A percentile compares a stretch with the other conserved stretches of the same genome.
Conservation (phyloP, 2,888 invertebrate species). For the Graphium colonna region DNA sequence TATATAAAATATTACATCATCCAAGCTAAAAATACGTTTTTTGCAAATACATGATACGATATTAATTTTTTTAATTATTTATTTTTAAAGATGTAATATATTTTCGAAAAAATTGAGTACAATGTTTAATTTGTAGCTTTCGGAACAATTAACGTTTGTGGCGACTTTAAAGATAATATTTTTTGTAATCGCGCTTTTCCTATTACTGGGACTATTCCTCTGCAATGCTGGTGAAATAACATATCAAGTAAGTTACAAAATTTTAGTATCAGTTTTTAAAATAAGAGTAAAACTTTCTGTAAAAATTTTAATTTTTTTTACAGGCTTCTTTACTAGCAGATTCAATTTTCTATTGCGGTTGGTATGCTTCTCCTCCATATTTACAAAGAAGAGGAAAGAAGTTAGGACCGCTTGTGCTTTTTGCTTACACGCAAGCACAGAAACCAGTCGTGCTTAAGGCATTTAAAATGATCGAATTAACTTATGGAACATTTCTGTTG, state of each 20-base stretch:
- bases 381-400: conserved; percentile 38
- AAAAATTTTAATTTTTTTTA: neutral
- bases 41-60: no score
- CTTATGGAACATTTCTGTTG: conserved; percentile 57
- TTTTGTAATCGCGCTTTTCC: conserved; percentile 57
- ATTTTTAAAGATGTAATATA: no score
- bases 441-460: conserved; percentile 67
- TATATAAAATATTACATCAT: no score
- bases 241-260: conserved; percentile 60
- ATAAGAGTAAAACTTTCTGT: no score
- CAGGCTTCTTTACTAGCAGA: conserved; percentile 62
- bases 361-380: conserved; percentile 47
- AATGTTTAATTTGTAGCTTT: conserved; percentile 53
- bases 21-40: no score
- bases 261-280: no score
- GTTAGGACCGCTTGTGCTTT: conserved; percentile 45
- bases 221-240: conserved; percentile 74
- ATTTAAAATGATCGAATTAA: conserved; percentile 66
- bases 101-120: no score
- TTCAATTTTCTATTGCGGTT: conserved; percentile 66
- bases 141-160: conserved; percentile 50
- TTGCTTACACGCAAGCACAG: conserved; percentile 58
- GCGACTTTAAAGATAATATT: conserved; percentile 58
- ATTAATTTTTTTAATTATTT: no score
- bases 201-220: conserved; percentile 59